Evolutionary conservation across 1,140 invertebrate genomes (phyloP).

Genomic region (Lepidurus couesii): DNA sequence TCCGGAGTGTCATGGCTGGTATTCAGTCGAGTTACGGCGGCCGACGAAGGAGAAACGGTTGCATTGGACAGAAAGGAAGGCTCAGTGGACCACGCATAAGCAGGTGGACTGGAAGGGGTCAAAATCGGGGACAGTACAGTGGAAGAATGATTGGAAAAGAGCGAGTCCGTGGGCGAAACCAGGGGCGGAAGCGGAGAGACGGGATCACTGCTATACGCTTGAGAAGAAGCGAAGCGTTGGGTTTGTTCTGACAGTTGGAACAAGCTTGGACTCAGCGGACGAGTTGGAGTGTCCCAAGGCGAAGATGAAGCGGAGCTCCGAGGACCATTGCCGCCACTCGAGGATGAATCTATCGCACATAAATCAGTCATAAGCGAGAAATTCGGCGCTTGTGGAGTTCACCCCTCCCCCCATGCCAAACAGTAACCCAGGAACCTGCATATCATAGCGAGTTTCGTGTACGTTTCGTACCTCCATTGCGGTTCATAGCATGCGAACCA

Average conservation of each 20-base stretch:
- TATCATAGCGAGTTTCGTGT: too few relatives aligned
- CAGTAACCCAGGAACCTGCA: too few relatives aligned
- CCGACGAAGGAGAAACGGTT: background rate
- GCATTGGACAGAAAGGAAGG: background rate
- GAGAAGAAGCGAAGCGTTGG: slow-evolving; percentile 1
- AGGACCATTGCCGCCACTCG: background rate
- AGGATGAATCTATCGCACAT: background rate
- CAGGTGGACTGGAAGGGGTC: background rate
- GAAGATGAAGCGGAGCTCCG: background rate
- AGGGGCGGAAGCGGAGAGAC: background rate
- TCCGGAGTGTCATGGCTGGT: background rate
- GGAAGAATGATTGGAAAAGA: background rate
- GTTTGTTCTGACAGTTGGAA: background rate
- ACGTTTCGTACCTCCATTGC: too few relatives aligned
- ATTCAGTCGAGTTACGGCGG: background rate
- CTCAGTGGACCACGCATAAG: background rate
- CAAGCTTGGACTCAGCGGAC: background rate
- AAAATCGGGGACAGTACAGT: background rate
- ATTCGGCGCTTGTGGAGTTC: too few relatives aligned
- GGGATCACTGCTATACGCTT: background rate
- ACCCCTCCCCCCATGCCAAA: too few relatives aligned
- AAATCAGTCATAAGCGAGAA: background rate
- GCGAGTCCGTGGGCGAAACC: background rate
- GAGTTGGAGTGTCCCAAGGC: background rate
- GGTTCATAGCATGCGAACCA: too few relatives aligned